Percentiles rank a stretch among this genome's conserved stretches.
Evolutionary conservation across 2,888 invertebrate genomes (phyloP).

Genomic region (Meandrusa payeni): DNA sequence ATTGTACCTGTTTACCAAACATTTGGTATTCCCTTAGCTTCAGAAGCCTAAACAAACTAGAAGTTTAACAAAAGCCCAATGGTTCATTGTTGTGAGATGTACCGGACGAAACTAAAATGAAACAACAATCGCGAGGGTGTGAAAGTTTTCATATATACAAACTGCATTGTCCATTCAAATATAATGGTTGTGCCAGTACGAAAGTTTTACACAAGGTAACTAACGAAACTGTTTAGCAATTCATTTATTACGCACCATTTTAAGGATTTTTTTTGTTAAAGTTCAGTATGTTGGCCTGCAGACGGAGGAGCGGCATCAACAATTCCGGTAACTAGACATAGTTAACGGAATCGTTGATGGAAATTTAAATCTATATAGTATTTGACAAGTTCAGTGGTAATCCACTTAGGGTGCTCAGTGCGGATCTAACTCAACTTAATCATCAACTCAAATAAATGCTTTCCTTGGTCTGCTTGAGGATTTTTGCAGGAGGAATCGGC

Average conservation of each 20-base stretch:
- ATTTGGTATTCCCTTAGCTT: constrained; percentile 4
- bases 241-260: background rate
- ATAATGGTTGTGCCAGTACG: constrained; percentile 7
- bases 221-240: background rate
- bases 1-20: background rate
- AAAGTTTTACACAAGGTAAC: background rate
- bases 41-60: constrained; percentile 7
- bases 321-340: no score
- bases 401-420: no score
- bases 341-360: no score
- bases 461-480: no score
- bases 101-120: constrained; percentile 8
- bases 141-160: constrained; percentile 19
- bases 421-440: no score
- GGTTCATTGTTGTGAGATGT: constrained; percentile 1
- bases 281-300: no score
- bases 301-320: no score
- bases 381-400: no score
- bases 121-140: background rate
- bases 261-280: no score
- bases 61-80: constrained; percentile 13
- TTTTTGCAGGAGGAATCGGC: no score
- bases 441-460: no score
- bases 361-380: no score
- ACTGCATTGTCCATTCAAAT: constrained; percentile 5